Evolutionary conservation across 1,140 invertebrate genomes (phyloP).

Genomic region (Bombus balteatus): DNA sequence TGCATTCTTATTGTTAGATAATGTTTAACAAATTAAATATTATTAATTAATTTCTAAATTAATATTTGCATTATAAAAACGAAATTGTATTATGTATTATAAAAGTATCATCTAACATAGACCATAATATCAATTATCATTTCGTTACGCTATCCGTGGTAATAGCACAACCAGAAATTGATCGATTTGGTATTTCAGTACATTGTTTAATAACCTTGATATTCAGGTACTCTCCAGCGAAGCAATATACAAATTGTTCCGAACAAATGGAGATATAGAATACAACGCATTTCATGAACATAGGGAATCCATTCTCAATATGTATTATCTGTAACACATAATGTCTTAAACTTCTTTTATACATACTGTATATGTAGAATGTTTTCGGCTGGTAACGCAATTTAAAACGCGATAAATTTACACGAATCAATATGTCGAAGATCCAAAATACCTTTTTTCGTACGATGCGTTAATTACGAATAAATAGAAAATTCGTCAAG

Average conservation of each 20-base stretch:
- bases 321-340: neutral
- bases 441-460: no score
- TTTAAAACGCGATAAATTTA: no score
- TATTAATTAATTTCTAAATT: neutral
- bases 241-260: conserved; percentile 45
- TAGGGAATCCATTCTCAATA: neutral
- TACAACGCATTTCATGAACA: neutral
- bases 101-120: neutral
- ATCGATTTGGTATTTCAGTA: neutral
- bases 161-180: neutral
- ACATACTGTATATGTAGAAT: no score
- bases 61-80: neutral
- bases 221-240: conserved; percentile 52
- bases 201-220: conserved; percentile 23
- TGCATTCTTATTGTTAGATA: no score
- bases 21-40: neutral
- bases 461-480: neutral
- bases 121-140: neutral
- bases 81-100: neutral
- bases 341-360: neutral
- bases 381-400: neutral
- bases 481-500: neutral
- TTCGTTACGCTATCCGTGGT: neutral
- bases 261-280: conserved; percentile 3
- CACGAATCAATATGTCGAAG: no score